Base-by-base conservation (phyloP, 2,113 vertebrate species). In the Pseudonaja textilis region DNA sequence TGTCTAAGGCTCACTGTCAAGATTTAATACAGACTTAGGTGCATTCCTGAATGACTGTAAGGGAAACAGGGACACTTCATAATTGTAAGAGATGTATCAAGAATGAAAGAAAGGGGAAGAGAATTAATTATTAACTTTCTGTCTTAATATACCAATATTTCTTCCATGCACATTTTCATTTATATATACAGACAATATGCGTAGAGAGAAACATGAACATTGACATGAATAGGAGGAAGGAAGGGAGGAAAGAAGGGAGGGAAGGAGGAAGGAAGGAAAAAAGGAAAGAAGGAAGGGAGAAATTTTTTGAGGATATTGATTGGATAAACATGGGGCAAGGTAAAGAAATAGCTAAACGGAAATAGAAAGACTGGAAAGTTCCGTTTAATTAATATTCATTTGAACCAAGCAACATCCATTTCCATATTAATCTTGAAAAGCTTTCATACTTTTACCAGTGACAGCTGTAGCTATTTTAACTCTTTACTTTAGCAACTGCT, bases 261-360 rank as follows among this genome's bases (percentile, higher is more conserved):
- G 0, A 23, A 2, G 5, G 7, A 2, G 22, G 56, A 59, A 3
- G 22, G 22, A 59, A 8, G 57, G 22, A 29, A 8, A 25, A 9
- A 11, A 2, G 25, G 6, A 57, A 3, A 23, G 0, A 23, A 6
- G 5, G 2, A 3, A 18, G 7, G 6, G 1, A 7, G 56, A 25
- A 3, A 8, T 22, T 26, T 3, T 61, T 59, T 61, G 22, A 9
- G 9, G 9, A 4, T 69, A n/a, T 69, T 69, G 29, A 61, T 25
- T 61, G 59, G 29, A n/a, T 69, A 69, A 69, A 69, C 12, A 69
- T 69, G 12, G 29, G 29, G 12, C 64, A 69, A 69, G 64, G 3
- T 69, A 29, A n/a, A 69, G 29, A n/a, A n/a, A 1, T 69, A 69
- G 12, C 29, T 69, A 16, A 5, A 69, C 61, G n/a, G 12, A 69